Percentiles rank a stretch among this genome's conserved stretches.
phyloP scores from a whole-genome alignment of 2,888 invertebrate genomes.

The Campoletis raptor region DNA sequence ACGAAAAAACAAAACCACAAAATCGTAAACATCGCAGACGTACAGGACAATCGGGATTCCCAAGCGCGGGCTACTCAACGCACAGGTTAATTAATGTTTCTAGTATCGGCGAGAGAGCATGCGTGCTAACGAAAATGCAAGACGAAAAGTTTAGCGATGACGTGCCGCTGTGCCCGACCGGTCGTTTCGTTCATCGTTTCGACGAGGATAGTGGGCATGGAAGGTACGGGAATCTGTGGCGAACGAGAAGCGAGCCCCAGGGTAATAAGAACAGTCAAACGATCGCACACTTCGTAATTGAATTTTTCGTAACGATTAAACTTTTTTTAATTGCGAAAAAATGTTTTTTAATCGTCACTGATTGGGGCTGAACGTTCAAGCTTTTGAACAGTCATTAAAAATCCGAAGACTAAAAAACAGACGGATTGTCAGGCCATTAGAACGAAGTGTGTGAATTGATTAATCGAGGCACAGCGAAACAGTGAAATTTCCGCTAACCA shows the following conservation, averaged over 20 bases:
- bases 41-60: constrained; percentile 86
- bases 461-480: constrained; percentile 19
- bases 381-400: background rate
- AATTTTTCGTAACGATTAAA: background rate
- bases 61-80: constrained; percentile 83
- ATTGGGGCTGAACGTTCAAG: background rate
- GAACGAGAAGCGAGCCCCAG: constrained; percentile 70
- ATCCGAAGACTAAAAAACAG: background rate
- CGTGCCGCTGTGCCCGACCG: constrained; percentile 77
- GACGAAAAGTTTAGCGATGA: constrained; percentile 79
- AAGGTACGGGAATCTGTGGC: constrained; percentile 71
- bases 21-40: constrained; percentile 82
- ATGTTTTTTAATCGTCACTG: background rate
- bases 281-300: constrained; percentile 54
- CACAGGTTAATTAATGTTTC: constrained; percentile 86
- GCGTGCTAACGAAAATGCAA: constrained; percentile 51
- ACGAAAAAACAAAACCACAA: constrained; percentile 17
- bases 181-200: constrained; percentile 46
- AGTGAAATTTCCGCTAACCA: constrained; percentile 61
- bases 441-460: constrained; percentile 52
- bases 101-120: constrained; percentile 71
- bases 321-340: background rate
- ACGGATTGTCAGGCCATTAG: background rate
- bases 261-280: constrained; percentile 67
- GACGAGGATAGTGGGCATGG: constrained; percentile 70